Percentiles rank a stretch among this genome's conserved stretches.
Evolutionary conservation across 2,113 vertebrate genomes (phyloP).

Genomic region (Cephalopterus ornatus): DNA sequence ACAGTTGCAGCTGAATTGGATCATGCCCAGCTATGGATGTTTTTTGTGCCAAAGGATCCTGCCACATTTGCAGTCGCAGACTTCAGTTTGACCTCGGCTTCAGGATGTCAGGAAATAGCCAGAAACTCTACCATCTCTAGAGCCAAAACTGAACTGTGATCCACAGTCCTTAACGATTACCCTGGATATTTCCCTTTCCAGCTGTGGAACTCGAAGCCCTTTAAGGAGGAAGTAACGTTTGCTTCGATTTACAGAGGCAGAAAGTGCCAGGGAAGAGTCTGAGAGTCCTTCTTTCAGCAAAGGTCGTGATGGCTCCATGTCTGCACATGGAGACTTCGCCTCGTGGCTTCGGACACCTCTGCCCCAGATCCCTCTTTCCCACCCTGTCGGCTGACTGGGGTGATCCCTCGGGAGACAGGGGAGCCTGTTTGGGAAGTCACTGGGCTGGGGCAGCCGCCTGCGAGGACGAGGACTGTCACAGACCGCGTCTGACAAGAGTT

Average conservation of each 20-base stretch:
- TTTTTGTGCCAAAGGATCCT: background rate
- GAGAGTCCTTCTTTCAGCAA: background rate
- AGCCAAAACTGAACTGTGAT: background rate
- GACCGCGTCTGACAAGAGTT: rapidly evolving
- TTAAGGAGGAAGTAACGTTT: background rate
- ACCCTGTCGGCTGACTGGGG: background rate
- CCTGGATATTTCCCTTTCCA: background rate
- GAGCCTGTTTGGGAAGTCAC: background rate
- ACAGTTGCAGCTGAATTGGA: background rate
- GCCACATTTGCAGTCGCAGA: background rate
- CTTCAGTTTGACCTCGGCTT: background rate
- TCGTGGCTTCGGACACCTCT: background rate
- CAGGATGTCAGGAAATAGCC: background rate
- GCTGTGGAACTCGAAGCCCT: rapidly evolving
- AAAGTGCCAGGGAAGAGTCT: background rate
- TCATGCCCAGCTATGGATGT: background rate
- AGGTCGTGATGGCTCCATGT: background rate
- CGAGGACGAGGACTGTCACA: rapidly evolving
- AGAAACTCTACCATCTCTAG: background rate
- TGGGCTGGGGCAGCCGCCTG: rapidly evolving
- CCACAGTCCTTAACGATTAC: rapidly evolving
- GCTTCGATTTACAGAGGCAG: background rate
- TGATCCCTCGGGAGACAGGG: rapidly evolving
- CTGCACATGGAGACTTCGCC: rapidly evolving
- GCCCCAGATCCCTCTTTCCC: background rate